Base-by-base conservation (phyloP, 2,888 invertebrate genomes). In the Apotomis turbidana region DNA sequence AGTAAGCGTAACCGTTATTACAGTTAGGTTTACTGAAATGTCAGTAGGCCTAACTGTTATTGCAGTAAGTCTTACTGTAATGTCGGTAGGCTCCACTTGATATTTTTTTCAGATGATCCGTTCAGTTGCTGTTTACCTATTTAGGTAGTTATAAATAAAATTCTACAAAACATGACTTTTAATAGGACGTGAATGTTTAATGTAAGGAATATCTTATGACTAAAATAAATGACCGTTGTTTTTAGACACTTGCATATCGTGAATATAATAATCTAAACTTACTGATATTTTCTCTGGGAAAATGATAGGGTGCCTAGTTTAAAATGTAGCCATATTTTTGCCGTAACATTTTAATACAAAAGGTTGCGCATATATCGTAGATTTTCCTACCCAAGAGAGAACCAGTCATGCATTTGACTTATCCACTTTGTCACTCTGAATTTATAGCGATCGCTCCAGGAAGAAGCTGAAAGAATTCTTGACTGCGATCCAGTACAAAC, bases 401-500 rank as follows among this genome's bases (percentile, higher is more conserved):
- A 38, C 60, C 66, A 71, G 55, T 54, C 66, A 61, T 61, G 71
- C 71, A 46, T 66, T 46, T 67, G 71, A 71, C 71, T 61, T 60
- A 38, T 49, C 60, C 66, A 71, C 66, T 71, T 71, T 66, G 66
- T 71, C 60, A 71, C 55, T 15, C 15, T 0, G 41, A 55, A 71
- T 71, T 67, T 67, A 71, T 66, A 12, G 66, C 27, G 27, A 44
- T n/a, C 12, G 49, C 58, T 64, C 36, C 71, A 71, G 71, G 55
- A 67, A 62, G 71, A 62, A n/a, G 41, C 36, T 27, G 63, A 68
- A 72, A 72, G 62, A 68, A 63, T 72, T 68, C 58, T 68, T 68
- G 68, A 68, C 62, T 72, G 41, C 58, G 54, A 68, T 68, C 72
- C 72, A 68, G 72, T 63, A 68, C 46, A 72, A 72, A 72, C 63